Evolutionary conservation across 1,140 invertebrate genomes (phyloP).

Genomic region (Danaus plexippus): DNA sequence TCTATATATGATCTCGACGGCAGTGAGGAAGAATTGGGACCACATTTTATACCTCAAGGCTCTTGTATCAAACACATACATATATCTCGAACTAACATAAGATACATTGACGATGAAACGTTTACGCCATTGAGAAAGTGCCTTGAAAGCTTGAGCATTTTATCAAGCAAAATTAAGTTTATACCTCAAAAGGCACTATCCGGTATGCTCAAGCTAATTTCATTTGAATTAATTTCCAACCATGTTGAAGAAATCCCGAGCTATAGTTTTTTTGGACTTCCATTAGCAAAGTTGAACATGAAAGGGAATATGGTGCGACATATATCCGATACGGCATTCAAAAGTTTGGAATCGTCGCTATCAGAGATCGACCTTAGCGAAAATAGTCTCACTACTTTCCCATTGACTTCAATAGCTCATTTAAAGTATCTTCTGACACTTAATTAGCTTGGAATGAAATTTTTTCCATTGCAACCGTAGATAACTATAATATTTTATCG

Average conservation of each 20-base stretch:
- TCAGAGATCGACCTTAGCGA: constrained; percentile 88
- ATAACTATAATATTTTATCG: constrained; percentile 79
- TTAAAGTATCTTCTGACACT: constrained; percentile 82
- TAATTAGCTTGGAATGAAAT: constrained; percentile 86
- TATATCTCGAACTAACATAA: constrained; percentile 85
- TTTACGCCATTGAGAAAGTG: constrained; percentile 80
- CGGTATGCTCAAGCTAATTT: constrained; percentile 79
- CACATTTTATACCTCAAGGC: constrained; percentile 69
- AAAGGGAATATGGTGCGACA: constrained; percentile 86
- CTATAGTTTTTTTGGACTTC: constrained; percentile 89
- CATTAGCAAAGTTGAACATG: constrained; percentile 85
- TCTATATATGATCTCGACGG: constrained; percentile 58
- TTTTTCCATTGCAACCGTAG: constrained; percentile 76
- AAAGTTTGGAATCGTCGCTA: constrained; percentile 85
- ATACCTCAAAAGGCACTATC: constrained; percentile 87
- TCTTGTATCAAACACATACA: constrained; percentile 84
- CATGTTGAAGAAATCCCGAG: constrained; percentile 86
- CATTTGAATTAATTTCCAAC: constrained; percentile 89
- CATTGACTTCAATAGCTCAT: constrained; percentile 82
- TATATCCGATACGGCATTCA: constrained; percentile 88
- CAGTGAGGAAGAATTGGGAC: constrained; percentile 57
- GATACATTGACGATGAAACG: constrained; percentile 81
- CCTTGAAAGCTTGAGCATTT: constrained; percentile 85
- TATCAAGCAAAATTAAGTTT: constrained; percentile 83
- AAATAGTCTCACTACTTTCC: constrained; percentile 87